Conservation (phyloP, 2,888 invertebrate species). For the Drosophila rellima region DNA sequence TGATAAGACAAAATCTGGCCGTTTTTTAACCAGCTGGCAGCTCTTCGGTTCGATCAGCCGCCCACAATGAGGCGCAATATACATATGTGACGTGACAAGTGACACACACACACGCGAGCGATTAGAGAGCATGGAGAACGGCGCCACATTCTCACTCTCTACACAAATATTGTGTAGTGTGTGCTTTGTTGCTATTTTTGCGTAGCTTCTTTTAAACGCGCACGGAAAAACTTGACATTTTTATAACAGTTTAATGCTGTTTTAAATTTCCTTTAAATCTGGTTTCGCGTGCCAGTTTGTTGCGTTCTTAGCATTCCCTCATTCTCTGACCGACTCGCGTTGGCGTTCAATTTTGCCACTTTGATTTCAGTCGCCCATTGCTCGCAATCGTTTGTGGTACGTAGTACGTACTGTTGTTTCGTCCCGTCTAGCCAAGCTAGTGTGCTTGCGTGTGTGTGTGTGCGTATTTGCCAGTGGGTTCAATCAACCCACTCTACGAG, state of each 20-base stretch:
- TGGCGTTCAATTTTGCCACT: conserved; percentile 61
- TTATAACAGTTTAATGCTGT: conserved; percentile 26
- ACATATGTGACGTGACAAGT: conserved; percentile 52
- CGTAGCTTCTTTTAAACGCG: conserved; percentile 39
- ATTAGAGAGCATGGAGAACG: conserved; percentile 23
- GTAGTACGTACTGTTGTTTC: conserved; percentile 46
- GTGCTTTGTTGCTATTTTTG: conserved; percentile 52
- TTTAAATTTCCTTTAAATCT: conserved; percentile 40
- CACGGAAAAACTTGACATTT: conserved; percentile 36
- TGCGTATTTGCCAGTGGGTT: conserved; percentile 52
- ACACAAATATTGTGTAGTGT: conserved; percentile 39
- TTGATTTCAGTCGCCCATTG: conserved; percentile 68
- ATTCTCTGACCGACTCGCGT: conserved; percentile 34
- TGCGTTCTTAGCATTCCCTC: conserved; percentile 47
- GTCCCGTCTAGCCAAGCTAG: conserved; percentile 39
- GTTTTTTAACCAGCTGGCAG: conserved; percentile 44
- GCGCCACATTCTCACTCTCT: conserved; percentile 40
- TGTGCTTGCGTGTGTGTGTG: conserved; percentile 23
- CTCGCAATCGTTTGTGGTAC: conserved; percentile 62
- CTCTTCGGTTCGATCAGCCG: conserved; percentile 48
- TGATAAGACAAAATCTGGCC: background rate
- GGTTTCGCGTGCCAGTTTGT: conserved; percentile 36
- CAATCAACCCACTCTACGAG: conserved; percentile 62
- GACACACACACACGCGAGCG: conserved; percentile 23
- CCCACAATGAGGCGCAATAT: conserved; percentile 41